Conservation (phyloP, 2,797 vertebrate genomes). For the Pseudomugil tenellus region DNA sequence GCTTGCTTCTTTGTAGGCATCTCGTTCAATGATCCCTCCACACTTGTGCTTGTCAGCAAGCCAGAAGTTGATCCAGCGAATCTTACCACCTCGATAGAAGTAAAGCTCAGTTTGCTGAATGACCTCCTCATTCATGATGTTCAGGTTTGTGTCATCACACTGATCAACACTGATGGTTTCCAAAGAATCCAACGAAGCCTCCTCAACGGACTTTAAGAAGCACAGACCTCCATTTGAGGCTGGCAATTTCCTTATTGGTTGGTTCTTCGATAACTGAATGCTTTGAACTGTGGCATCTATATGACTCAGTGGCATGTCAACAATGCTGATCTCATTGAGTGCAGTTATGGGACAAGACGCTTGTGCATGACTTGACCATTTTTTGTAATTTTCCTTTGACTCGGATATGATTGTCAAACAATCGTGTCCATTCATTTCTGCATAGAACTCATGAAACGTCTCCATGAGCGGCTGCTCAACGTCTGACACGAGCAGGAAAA, state of each 20-base stretch:
- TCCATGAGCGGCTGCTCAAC: constrained; percentile 77
- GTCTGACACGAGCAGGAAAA: constrained; percentile 76
- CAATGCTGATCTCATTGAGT: constrained; percentile 71
- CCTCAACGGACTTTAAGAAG: constrained; percentile 50
- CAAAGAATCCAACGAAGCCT: constrained; percentile 64
- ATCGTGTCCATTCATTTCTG: constrained; percentile 77
- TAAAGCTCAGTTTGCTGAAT: constrained; percentile 65
- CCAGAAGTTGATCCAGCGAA: constrained; percentile 52
- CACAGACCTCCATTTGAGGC: constrained; percentile 66
- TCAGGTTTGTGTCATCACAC: constrained; percentile 60
- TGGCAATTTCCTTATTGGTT: constrained; percentile 57
- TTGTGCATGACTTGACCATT: constrained; percentile 77
- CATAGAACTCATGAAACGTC: constrained; percentile 76
- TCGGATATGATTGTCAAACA: constrained; percentile 76
- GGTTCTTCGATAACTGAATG: constrained; percentile 55
- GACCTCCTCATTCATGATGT: constrained; percentile 52
- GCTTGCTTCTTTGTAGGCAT: constrained; percentile 46
- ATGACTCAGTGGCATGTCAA: constrained; percentile 77
- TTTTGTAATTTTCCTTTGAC: constrained; percentile 68
- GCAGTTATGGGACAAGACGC: constrained; percentile 55
- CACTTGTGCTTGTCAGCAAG: constrained; percentile 42
- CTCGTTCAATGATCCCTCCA: constrained; percentile 31
- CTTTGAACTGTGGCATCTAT: constrained; percentile 72
- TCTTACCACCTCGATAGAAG: constrained; percentile 75
- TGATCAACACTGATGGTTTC: constrained; percentile 78